phyloP scores from a whole-genome alignment of 2,797 vertebrate genomes.

The Macropodus opercularis region DNA sequence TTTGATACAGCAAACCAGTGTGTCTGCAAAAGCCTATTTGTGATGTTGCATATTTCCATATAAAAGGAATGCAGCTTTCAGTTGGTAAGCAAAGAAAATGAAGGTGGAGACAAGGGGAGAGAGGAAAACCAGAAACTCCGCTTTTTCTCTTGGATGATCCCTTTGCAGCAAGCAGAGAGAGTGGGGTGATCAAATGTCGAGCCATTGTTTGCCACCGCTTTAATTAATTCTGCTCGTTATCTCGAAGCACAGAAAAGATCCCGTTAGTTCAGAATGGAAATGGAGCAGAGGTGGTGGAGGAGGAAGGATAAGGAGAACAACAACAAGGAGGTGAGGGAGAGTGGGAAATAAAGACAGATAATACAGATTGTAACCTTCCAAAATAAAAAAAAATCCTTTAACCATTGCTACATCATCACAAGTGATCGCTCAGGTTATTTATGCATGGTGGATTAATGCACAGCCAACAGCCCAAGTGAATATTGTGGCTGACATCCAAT shows the following conservation, averaged over 20 bases:
- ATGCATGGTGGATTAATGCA: constrained; percentile 80
- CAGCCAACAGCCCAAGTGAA: constrained; percentile 81
- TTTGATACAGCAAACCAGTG: constrained; percentile 58
- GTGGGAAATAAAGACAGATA: constrained; percentile 38
- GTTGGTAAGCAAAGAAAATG: constrained; percentile 53
- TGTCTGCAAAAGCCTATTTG: constrained; percentile 54
- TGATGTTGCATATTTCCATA: constrained; percentile 72
- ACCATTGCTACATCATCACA: constrained; percentile 62
- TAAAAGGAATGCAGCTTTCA: constrained; percentile 67
- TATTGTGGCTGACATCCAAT: constrained; percentile 67
- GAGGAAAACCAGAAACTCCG: constrained; percentile 44
- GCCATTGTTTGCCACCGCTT: constrained; percentile 76
- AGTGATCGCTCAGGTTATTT: constrained; percentile 74
- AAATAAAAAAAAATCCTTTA: constrained; percentile 37
- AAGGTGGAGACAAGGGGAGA: constrained; percentile 14
- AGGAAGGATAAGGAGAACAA: constrained; percentile 29
- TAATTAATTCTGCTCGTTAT: constrained; percentile 83
- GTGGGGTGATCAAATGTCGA: constrained; percentile 74
- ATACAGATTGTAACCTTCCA: constrained; percentile 44
- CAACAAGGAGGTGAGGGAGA: constrained; percentile 46
- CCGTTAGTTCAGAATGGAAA: constrained; percentile 71
- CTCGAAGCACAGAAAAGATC: constrained; percentile 72
- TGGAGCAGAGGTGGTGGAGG: constrained; percentile 64
- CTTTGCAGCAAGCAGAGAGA: constrained; percentile 47
- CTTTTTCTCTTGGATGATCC: constrained; percentile 57